phyloP scores from a whole-genome alignment of 2,797 vertebrate species.

The Enteromius anoplus region DNA sequence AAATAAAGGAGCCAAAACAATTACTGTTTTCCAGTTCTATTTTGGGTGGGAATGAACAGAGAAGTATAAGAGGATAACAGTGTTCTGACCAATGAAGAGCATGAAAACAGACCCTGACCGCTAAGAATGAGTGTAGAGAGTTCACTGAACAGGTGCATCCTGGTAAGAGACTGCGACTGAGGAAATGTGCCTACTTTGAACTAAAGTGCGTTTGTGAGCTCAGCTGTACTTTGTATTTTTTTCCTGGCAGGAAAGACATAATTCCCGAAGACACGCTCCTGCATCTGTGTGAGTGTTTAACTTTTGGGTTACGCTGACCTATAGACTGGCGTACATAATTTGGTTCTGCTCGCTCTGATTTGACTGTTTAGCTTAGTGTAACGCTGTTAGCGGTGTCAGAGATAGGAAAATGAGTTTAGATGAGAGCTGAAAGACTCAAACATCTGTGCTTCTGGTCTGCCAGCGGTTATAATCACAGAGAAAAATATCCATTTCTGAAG shows the following conservation, averaged over 20 bases:
- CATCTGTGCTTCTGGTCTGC: conserved; percentile 51
- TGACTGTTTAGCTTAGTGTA: neutral
- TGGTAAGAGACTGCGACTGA: conserved; percentile 37
- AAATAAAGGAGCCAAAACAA: neutral
- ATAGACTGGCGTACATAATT: conserved; percentile 53
- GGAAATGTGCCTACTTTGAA: conserved; percentile 50
- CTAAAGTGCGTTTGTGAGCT: conserved; percentile 32
- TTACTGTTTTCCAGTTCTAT: neutral
- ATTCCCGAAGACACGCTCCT: conserved; percentile 35
- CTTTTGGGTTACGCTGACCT: conserved; percentile 20
- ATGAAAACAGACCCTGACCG: conserved; percentile 42
- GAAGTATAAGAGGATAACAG: conserved; percentile 9
- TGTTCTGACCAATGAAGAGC: conserved; percentile 13
- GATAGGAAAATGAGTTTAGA: conserved; percentile 6
- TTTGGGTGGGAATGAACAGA: neutral
- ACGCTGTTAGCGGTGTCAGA: conserved; percentile 4
- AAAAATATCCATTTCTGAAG: conserved; percentile 48
- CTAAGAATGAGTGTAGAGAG: conserved; percentile 42
- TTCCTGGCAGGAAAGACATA: conserved; percentile 41
- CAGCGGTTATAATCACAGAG: conserved; percentile 47
- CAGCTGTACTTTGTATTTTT: conserved; percentile 32
- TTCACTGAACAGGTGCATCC: conserved; percentile 59
- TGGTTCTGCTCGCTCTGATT: conserved; percentile 52
- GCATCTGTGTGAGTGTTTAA: conserved; percentile 36
- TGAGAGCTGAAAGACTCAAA: neutral